These are phyloP conservation scores for Mamestra brassicae DNA, from an alignment of 2,888 invertebrate species.

Conservation along the genomic window DNA sequence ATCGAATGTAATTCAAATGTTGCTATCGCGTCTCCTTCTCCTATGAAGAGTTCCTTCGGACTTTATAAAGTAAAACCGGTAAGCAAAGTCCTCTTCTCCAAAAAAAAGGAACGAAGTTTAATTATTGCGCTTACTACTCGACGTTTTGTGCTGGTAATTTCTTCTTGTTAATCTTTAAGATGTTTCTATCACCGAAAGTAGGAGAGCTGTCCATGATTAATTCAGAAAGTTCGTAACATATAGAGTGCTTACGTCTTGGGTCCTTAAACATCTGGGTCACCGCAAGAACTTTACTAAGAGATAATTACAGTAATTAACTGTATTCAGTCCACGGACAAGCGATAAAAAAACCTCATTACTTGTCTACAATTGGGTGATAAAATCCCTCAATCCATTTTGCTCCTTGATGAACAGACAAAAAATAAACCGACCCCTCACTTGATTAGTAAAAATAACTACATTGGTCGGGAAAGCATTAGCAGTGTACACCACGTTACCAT, in stretches of 20 bases:
- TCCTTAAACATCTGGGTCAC: conserved; percentile 6
- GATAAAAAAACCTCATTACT: conserved; percentile 42
- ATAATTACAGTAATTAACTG: conserved; percentile 18
- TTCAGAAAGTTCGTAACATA: conserved; percentile 11
- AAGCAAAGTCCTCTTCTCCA: not conserved
- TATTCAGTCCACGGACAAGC: conserved; percentile 19
- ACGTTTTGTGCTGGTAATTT: not conserved
- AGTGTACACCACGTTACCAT: conserved; percentile 67
- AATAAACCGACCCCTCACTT: conserved; percentile 44
- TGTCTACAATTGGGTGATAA: conserved; percentile 51
- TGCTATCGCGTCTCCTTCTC: not conserved
- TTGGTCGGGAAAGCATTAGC: conserved; percentile 61
- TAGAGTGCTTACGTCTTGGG: conserved; percentile 19
- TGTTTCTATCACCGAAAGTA: not conserved
- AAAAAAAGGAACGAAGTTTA: not conserved
- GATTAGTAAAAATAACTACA: conserved; percentile 65
- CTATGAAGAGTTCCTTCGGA: not conserved
- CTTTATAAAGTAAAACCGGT: not conserved
- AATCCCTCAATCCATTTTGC: conserved; percentile 41
- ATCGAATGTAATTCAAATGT: conserved; percentile 23
- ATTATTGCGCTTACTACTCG: not conserved
- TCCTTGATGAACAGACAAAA: conserved; percentile 49
- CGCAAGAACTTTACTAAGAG: conserved; percentile 5
- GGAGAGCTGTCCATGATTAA: not conserved
- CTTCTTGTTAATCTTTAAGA: not conserved